Conservation (phyloP, 2,113 vertebrate species). For the Callipepla squamata region DNA sequence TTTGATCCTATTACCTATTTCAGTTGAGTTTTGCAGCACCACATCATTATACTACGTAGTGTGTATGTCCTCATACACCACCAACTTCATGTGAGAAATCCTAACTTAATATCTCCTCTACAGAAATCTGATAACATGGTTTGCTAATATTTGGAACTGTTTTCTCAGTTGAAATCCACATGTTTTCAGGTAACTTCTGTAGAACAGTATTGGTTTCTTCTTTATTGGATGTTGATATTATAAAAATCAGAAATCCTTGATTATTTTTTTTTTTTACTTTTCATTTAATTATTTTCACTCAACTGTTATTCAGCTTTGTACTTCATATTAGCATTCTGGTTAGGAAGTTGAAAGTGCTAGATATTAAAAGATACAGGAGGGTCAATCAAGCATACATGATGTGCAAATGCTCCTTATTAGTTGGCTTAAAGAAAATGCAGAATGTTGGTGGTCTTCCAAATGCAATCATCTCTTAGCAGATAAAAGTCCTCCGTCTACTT, state of each 20-base stretch:
- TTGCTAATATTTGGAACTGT: not conserved
- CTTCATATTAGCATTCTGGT: not conserved
- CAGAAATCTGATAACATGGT: not conserved
- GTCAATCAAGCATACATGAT: not conserved
- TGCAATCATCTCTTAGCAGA: not conserved
- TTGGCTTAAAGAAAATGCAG: not conserved
- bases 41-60: not conserved
- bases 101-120: not conserved
- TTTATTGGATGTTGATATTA: not conserved
- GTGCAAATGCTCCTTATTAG: not conserved
- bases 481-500: not conserved
- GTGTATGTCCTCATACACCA: not conserved
- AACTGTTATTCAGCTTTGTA: not conserved
- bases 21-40: not conserved
- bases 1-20: not conserved
- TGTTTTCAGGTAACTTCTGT: not conserved
- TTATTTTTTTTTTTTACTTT: not conserved
- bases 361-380: not conserved
- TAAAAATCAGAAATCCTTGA: not conserved
- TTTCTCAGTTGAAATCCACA: not conserved
- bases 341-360: not conserved
- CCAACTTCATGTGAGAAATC: not conserved
- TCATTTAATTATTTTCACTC: not conserved
- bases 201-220: not conserved
- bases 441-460: not conserved